Evolutionary conservation across 2,797 vertebrate genomes (phyloP).

Genomic region (Pseudocheirus occidentalis): DNA sequence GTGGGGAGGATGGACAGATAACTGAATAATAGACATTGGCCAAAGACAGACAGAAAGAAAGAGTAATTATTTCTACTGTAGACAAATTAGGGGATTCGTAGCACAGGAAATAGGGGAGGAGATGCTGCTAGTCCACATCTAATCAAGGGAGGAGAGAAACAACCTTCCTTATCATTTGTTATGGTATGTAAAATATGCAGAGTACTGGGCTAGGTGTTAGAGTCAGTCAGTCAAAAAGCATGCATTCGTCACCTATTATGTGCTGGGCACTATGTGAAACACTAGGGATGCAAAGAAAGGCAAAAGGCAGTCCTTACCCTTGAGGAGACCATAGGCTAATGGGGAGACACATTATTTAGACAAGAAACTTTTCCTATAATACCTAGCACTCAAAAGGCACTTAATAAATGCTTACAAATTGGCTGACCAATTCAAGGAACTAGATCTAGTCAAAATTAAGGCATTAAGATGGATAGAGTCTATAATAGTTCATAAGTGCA

Average conservation of each 20-base stretch:
- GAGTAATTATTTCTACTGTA: neutral
- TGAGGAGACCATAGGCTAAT: neutral
- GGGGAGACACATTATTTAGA: neutral
- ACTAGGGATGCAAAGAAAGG: neutral
- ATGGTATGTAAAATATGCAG: neutral
- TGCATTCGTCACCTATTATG: neutral
- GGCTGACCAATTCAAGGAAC: neutral
- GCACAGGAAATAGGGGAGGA: constrained; percentile 28
- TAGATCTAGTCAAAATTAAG: neutral
- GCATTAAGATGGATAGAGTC: neutral
- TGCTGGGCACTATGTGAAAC: neutral
- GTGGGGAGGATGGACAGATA: neutral
- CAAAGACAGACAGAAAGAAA: constrained; percentile 32
- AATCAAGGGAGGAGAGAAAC: neutral
- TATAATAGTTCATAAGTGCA: neutral
- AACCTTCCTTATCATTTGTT: neutral
- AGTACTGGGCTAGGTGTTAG: neutral
- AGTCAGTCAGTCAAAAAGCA: neutral
- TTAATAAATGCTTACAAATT: neutral
- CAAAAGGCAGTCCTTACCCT: neutral
- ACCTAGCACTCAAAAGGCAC: neutral
- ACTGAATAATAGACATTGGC: neutral
- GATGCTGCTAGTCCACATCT: constrained; percentile 12
- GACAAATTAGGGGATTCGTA: neutral
- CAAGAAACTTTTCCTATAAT: neutral